phyloP scores from a whole-genome alignment of 2,113 vertebrate genomes.

The Pyrgilauda ruficollis region DNA sequence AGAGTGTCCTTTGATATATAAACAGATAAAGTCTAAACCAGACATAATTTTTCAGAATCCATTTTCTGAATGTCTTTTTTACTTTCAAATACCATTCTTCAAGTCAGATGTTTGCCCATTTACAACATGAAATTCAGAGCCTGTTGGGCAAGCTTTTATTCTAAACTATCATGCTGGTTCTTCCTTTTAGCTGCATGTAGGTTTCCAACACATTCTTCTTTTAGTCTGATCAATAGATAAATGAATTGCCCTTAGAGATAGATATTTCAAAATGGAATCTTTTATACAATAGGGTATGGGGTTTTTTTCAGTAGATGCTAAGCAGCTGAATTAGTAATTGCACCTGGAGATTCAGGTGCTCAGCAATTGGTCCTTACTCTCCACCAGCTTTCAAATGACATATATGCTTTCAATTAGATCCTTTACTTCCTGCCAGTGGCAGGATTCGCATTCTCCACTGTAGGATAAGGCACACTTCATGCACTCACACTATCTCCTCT shows the following conservation, averaged over 20 bases:
- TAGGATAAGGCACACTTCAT: neutral
- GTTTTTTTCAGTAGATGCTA: neutral
- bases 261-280: neutral
- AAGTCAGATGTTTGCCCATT: neutral
- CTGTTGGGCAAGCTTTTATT: neutral
- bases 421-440: neutral
- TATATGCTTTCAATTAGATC: neutral
- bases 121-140: neutral
- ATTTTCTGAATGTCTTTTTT: neutral
- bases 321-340: neutral
- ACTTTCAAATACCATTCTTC: neutral
- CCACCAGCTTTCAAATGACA: neutral
- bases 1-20: conserved; percentile 18
- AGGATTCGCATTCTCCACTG: neutral
- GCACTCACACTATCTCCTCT: neutral
- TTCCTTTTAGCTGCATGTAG: neutral
- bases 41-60: conserved; percentile 1
- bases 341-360: neutral
- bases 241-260: neutral
- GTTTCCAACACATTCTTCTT: neutral
- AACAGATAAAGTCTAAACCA: conserved; percentile 7
- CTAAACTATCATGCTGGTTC: neutral
- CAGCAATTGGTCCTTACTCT: neutral
- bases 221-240: neutral
- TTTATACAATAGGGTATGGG: neutral